Percentiles rank a stretch among this genome's conserved stretches.
phyloP scores from a whole-genome alignment of 2,888 invertebrate genomes.

The Cancer borealis region DNA sequence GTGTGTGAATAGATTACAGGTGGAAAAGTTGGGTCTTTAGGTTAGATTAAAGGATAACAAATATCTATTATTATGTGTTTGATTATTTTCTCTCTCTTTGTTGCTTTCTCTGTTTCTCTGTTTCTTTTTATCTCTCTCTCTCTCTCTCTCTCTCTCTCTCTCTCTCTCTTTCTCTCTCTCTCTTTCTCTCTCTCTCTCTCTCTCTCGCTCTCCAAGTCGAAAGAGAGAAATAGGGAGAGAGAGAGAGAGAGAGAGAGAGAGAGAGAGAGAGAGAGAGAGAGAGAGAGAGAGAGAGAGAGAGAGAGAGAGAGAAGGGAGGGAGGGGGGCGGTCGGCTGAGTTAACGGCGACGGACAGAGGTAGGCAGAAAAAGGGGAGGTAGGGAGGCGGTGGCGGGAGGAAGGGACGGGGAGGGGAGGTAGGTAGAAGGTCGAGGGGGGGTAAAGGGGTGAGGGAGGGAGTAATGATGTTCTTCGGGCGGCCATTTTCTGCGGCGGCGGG shows the following conservation, averaged over 20 bases:
- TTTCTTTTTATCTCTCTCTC: background rate
- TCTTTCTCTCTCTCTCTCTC: no score
- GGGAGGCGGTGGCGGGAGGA: background rate
- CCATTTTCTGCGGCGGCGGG: constrained; percentile 24
- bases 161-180: background rate
- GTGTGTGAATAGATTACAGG: no score
- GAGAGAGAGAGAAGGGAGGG: background rate
- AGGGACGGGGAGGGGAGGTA: background rate
- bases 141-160: background rate
- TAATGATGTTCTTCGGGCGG: constrained; percentile 23
- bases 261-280: background rate
- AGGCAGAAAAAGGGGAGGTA: background rate
- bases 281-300: background rate
- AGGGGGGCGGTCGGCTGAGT: no score
- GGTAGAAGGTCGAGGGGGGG: background rate
- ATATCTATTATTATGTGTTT: no score
- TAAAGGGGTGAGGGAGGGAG: background rate
- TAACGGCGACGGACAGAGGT: background rate
- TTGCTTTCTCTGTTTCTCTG: no score
- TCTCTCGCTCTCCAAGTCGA: background rate
- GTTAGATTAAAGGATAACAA: no score
- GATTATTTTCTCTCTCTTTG: no score
- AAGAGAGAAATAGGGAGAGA: background rate
- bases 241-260: background rate
- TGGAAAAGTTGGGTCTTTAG: no score